Base-by-base conservation (phyloP, 2,113 vertebrate genomes). In the Ardeotis arabs region DNA sequence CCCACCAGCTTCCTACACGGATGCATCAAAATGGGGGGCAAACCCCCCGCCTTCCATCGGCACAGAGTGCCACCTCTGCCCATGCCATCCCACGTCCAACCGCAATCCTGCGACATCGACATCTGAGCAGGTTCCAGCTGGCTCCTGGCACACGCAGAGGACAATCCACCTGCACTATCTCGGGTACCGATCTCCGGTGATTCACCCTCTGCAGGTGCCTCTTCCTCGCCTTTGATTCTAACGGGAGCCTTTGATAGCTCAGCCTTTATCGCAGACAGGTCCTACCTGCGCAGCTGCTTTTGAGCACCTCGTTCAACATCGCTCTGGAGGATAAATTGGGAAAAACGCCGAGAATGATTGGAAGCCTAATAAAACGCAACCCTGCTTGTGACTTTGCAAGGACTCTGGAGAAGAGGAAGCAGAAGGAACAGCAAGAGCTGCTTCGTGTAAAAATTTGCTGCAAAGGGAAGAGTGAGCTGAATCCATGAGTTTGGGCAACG, bases 191-290 rank as follows among this genome's bases (percentile, higher is more conserved):
- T 95, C 93, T 78, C 39, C 19, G 5, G 80, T 95, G 95, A 95
- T 69, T 93, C 95, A 94, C 62, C 50, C 45, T 74, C 87, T n/a
- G 90, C 90, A 91, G 93, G 93, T 95, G 93, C 7, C 74, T 92
- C 92, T 31, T 13, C 82, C 82, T 47, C 68, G 6, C 55, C 89
- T 75, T 64, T 56, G 78, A 31, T 56, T 70, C 10, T 96, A 96
- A 96, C 93, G 93, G 91, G 93, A 86, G 75, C 1, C 12, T 62
- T 18, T 53, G 29, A 21, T 22, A 79, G 16, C 92, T 66, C 80
- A 33, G 52, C 59, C 66, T 59, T 53, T 24, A 52, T 49, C 15
- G 1, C 2, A 69, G 81, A 82, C 77, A 79, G 52, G 85, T 92
- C 92, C 67, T 56, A 23, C 89, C 67, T 66, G 81, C 2, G 56